Evolutionary conservation across 2,888 invertebrate genomes (phyloP), one percentile per base, ranked within the genome.

Genomic region (Tenodera sinensis): DNA sequence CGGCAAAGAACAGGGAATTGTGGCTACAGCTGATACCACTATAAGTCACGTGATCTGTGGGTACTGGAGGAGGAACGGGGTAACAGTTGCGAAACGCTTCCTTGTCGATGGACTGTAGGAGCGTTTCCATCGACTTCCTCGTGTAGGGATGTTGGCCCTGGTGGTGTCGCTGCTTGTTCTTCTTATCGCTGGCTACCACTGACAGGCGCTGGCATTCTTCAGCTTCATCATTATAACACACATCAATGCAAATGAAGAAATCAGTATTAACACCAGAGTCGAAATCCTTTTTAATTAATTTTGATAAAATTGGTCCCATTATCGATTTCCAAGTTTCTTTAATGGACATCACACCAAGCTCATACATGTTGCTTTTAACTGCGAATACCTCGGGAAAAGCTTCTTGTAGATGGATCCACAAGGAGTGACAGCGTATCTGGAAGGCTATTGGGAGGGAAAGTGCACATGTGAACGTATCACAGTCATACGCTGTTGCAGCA

Each of bases 301-400:
- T 90, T 27, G 96, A 95, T 30, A 98, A 93, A 88, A 93, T 93
- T 0, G 95, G 94, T 88, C 96, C 96, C 88, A 96, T 94, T 28
- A 83, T 94, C 94, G 96, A 96, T 93, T 97, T 97, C 95, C 97
- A 97, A 0, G 96, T 96, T 92, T 97, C 97, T 92, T 98, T 98
- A 0, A 97, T 92, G 0, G 96, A 94, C 4, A 85, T 88, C 28
- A 90, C 89, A 83, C 82, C 42, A 8, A 42, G 88, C 54, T 89
- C 89, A 28, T 83, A 83, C 7, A 47, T 28, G 28, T 47, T 28
- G 34, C 83, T 83, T 25, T 14, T 14, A n/a, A 28, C 28, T 28
- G n/a, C 87, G 84, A 85, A 87, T 28, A 25, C 94, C 0, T 92
- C 91, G 0, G 95, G 94, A 91, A 95, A 96, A 90, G 94, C 94